phyloP scores from a whole-genome alignment of 2,888 invertebrate species.

The Aspidiotus rigidus region DNA sequence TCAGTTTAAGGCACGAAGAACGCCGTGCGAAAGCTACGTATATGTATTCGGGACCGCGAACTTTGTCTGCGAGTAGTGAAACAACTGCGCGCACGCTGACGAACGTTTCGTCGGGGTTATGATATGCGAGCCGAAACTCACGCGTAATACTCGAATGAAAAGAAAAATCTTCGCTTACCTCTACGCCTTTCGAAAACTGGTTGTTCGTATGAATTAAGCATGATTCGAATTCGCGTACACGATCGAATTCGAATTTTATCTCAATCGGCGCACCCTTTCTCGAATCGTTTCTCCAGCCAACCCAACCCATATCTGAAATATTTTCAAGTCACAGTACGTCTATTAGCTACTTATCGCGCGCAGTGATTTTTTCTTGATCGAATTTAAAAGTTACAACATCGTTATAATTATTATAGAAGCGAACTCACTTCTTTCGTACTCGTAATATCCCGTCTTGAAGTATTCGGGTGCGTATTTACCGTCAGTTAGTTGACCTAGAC shows the following conservation, averaged over 20 bases:
- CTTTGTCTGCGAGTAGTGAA: conserved; percentile 5
- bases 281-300: conserved; percentile 80
- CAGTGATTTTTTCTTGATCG: too few relatives aligned
- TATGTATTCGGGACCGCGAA: background rate
- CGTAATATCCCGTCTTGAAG: conserved; percentile 57
- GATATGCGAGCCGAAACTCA: background rate
- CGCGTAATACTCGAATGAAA: background rate
- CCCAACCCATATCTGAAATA: conserved; percentile 64
- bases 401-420: conserved; percentile 24
- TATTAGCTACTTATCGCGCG: too few relatives aligned
- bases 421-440: conserved; percentile 46
- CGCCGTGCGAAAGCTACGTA: background rate
- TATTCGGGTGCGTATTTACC: conserved; percentile 68
- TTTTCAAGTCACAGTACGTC: background rate
- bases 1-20: conserved; percentile 13
- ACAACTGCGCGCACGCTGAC: background rate
- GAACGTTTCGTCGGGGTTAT: background rate
- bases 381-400: too few relatives aligned
- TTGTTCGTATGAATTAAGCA: conserved; percentile 77
- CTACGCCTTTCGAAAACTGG: conserved; percentile 72
- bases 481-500: conserved; percentile 76
- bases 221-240: conserved; percentile 73
- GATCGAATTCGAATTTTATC: conserved; percentile 73
- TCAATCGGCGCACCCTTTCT: conserved; percentile 54
- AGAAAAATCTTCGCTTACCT: conserved; percentile 47